Evolutionary conservation across 1,140 invertebrate genomes (phyloP).

Genomic region (Drosophila eugracilis): DNA sequence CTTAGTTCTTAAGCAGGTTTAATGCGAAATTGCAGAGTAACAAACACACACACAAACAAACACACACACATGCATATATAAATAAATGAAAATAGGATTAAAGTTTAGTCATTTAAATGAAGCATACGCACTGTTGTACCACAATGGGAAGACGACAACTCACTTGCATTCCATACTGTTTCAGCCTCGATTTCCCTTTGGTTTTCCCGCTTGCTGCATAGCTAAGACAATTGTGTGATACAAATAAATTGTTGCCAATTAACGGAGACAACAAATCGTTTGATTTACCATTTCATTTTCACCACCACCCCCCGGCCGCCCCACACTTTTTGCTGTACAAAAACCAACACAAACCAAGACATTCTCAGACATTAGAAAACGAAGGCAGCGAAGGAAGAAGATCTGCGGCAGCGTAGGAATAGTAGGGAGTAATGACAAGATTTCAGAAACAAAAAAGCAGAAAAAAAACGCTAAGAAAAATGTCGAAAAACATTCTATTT

Average conservation of each 20-base stretch:
- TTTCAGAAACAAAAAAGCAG: too few species aligned
- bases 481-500: conserved; percentile 68
- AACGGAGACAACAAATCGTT: conserved; percentile 39
- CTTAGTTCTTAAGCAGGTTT: conserved; percentile 70
- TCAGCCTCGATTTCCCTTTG: conserved; percentile 27
- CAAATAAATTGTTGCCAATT: conserved; percentile 74
- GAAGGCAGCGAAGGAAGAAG: not conserved
- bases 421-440: conserved; percentile 35
- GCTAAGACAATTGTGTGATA: conserved; percentile 78
- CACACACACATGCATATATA: conserved; percentile 21
- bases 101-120: conserved; percentile 68
- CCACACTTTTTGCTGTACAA: conserved; percentile 60
- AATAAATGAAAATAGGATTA: conserved; percentile 47
- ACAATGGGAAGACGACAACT: conserved; percentile 50
- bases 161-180: conserved; percentile 55
- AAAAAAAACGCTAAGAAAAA: conserved; percentile 43
- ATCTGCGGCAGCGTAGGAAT: conserved; percentile 25
- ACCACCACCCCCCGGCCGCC: too few species aligned
- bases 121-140: conserved; percentile 80
- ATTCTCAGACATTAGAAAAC: conserved; percentile 33
- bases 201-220: conserved; percentile 27
- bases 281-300: conserved; percentile 53
- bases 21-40: conserved; percentile 38
- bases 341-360: too few species aligned
- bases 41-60: conserved; percentile 33